Conservation (phyloP, 2,888 invertebrate genomes). For the Tachina fera region DNA sequence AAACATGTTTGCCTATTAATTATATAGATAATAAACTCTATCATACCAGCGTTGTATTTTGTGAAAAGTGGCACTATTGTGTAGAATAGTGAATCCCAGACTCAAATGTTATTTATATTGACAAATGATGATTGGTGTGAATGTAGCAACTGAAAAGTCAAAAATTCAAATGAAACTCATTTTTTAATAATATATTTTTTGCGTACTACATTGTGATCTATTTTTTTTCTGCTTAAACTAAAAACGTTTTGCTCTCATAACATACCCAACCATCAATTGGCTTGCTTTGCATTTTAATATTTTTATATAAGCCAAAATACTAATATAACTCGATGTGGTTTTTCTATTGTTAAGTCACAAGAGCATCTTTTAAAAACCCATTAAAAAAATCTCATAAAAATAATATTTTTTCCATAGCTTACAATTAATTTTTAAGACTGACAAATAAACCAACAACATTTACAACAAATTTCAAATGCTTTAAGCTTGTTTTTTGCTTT, state of each 20-base stretch:
- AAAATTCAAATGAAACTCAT: too few relatives aligned
- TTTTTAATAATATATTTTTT: too few relatives aligned
- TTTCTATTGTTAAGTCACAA: constrained; percentile 14
- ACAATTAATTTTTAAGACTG: background rate
- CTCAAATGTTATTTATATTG: too few relatives aligned
- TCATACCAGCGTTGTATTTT: too few relatives aligned
- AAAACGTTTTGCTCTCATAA: background rate
- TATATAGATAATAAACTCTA: too few relatives aligned
- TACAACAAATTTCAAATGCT: background rate
- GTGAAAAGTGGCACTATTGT: too few relatives aligned
- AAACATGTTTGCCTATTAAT: too few relatives aligned
- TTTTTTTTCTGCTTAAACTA: too few relatives aligned
- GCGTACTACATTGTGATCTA: too few relatives aligned
- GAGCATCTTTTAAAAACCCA: background rate
- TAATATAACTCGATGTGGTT: background rate
- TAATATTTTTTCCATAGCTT: background rate
- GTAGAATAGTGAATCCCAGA: too few relatives aligned
- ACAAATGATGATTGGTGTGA: too few relatives aligned
- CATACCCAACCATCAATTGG: background rate
- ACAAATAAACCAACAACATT: background rate
- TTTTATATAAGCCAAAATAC: background rate
- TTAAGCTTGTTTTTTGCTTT: background rate
- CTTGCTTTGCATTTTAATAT: background rate
- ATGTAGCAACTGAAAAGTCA: too few relatives aligned
- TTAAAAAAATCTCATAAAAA: constrained; percentile 24